A percentile compares a stretch with the other conserved stretches of the same genome.
phyloP scores from a whole-genome alignment of 2,113 vertebrate species.

The Balaeniceps rex region DNA sequence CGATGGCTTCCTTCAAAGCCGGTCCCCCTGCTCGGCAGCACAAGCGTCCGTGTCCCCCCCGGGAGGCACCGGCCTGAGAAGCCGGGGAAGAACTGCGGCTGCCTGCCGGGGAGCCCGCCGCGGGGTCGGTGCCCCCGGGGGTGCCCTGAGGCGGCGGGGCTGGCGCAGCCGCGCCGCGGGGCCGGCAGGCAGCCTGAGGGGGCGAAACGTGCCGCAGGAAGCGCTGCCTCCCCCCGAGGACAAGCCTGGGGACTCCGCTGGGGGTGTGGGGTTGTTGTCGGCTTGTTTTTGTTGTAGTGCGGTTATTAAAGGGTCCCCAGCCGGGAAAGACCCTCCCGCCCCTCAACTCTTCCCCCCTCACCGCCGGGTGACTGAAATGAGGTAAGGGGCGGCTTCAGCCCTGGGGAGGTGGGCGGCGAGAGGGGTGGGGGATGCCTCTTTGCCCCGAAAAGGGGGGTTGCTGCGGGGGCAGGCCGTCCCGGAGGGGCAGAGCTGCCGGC shows the following conservation, averaged over 20 bases:
- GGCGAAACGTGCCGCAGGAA: neutral
- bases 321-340: neutral
- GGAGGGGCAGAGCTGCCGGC: neutral
- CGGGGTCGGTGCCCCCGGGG: neutral
- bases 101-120: neutral
- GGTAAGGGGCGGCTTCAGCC: neutral
- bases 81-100: neutral
- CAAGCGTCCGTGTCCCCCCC: neutral
- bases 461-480: neutral
- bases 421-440: neutral
- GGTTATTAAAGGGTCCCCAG: neutral
- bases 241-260: neutral
- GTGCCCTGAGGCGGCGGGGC: neutral
- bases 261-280: neutral
- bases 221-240: neutral
- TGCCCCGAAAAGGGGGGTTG: neutral
- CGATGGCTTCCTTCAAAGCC: neutral
- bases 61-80: neutral
- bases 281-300: neutral
- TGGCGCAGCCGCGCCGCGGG: neutral
- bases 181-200: neutral
- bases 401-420: neutral
- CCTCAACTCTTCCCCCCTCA: neutral
- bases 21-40: neutral
- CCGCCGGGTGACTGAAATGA: neutral